phyloP scores from a whole-genome alignment of 1,140 invertebrate species.

The Lamellibrachia luymesi region DNA sequence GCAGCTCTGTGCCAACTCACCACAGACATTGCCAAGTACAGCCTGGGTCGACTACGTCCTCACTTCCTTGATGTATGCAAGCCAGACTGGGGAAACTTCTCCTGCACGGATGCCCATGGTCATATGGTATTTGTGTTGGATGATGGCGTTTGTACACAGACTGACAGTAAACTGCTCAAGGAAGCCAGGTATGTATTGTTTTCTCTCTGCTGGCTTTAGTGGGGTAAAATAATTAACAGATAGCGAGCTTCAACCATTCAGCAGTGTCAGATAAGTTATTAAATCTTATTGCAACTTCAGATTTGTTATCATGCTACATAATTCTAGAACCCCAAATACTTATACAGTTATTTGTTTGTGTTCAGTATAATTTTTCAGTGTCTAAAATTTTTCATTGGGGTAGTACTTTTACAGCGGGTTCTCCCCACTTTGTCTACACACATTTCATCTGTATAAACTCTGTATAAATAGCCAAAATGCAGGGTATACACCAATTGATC shows the following conservation, averaged over 20 bases:
- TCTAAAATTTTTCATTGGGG: neutral
- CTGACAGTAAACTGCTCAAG: neutral
- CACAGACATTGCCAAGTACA: slow-evolving; percentile 88
- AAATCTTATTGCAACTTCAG: neutral
- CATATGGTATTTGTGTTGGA: slow-evolving; percentile 17
- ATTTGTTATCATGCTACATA: neutral
- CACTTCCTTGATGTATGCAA: slow-evolving; percentile 75
- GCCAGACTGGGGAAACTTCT: slow-evolving; percentile 24
- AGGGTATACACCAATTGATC: too few species aligned
- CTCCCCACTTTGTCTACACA: too few species aligned
- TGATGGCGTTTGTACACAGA: slow-evolving; percentile 18
- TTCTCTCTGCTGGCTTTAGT: neutral
- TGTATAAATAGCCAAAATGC: too few species aligned
- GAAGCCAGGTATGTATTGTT: slow-evolving; percentile 17
- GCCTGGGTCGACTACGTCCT: slow-evolving; percentile 82
- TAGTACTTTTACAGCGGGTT: neutral
- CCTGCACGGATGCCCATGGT: slow-evolving; percentile 23
- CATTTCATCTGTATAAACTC: too few species aligned
- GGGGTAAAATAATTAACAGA: neutral
- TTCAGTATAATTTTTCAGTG: too few species aligned
- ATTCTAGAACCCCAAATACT: neutral
- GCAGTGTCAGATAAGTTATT: neutral
- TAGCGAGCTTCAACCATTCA: too few species aligned
- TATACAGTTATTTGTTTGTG: too few species aligned
- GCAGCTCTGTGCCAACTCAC: slow-evolving; percentile 72